Evolutionary conservation across 2,797 vertebrate species (phyloP).

Genomic region (Cygnus olor): DNA sequence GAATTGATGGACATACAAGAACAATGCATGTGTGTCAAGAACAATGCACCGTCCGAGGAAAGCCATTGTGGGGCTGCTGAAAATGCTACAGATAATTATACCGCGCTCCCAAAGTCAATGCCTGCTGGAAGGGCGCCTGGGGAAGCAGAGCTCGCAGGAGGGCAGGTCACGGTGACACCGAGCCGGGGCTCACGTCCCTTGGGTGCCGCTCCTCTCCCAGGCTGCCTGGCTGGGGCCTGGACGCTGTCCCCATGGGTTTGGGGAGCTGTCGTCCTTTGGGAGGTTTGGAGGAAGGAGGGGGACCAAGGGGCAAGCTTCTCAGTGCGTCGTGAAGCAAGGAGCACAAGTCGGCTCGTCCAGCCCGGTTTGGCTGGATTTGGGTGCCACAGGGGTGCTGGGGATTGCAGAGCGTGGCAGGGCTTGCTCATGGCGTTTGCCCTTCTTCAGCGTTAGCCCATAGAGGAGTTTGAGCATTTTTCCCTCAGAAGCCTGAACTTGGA

Average conservation of each 20-base stretch:
- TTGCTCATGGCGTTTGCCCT: not conserved
- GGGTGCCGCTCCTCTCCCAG: not conserved
- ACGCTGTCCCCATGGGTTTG: rapidly evolving
- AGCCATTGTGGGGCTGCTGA: conserved; percentile 60
- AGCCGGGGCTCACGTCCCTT: not conserved
- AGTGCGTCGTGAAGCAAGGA: rapidly evolving
- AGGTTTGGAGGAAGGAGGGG: not conserved
- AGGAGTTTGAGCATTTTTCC: not conserved
- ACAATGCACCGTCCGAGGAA: conserved; percentile 59
- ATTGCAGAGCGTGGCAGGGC: not conserved
- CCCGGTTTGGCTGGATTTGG: not conserved
- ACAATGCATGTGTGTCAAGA: conserved; percentile 65
- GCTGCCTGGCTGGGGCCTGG: not conserved
- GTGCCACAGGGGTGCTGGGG: rapidly evolving
- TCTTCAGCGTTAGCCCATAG: rapidly evolving
- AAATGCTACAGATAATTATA: conserved; percentile 59
- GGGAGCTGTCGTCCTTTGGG: not conserved
- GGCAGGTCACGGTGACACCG: conserved; percentile 58
- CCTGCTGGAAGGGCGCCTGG: conserved; percentile 26
- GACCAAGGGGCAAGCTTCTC: not conserved
- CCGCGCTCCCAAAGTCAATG: conserved; percentile 18
- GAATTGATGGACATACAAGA: conserved; percentile 57
- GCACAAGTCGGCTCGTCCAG: not conserved
- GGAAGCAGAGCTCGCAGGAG: not conserved
- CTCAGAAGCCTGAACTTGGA: not conserved